Base-by-base conservation (phyloP, 2,888 invertebrate genomes). In the Thera obeliscata region DNA sequence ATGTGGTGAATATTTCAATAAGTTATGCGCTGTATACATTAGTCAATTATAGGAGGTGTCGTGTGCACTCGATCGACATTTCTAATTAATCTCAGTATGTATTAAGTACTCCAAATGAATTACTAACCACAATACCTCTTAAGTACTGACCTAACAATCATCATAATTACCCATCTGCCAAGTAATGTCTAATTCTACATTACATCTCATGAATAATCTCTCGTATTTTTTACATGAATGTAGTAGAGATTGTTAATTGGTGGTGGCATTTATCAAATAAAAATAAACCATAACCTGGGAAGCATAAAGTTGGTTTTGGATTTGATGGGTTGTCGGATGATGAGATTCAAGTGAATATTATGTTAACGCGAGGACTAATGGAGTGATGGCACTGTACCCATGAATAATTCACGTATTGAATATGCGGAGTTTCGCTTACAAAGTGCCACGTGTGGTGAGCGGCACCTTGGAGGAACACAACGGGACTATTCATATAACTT, bases 371-470 rank as follows among this genome's bases (percentile, higher is more conserved):
- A 66, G 70, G 72, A 76, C 76, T 84, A 83, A 84, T 82, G 83
- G 81, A 80, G 84, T 84, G 81, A 82, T 80, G 79, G 77, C 72
- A 75, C 75, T 74, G 77, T 78, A 75, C 75, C 74, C 81, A 83
- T 85, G 82, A 85, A 85, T 84, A 81, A 84, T 85, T 82, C 80
- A 80, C 76, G 78, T 78, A 79, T 82, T 74, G 80, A 81, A 84
- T 84, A 81, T 80, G 74, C 77, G 77, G 79, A 81, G 77, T 82
- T 83, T 79, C 78, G 83, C 81, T 83, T 80, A 79, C 81, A 77
- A 84, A 83, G 78, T 83, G 83, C 74, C 64, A 35, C 41, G 64
- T 9, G 52, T 58, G 61, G 49, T 3, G 9, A 9, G 43, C 2
- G 43, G 43, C 9, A 9, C 9, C 7, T 9, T 46, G 9, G 43